A percentile compares a stretch with the other conserved stretches of the same genome.
These are phyloP conservation scores for Eurois occulta DNA, from an alignment of 2,888 invertebrate species.

Conservation along the genomic window DNA sequence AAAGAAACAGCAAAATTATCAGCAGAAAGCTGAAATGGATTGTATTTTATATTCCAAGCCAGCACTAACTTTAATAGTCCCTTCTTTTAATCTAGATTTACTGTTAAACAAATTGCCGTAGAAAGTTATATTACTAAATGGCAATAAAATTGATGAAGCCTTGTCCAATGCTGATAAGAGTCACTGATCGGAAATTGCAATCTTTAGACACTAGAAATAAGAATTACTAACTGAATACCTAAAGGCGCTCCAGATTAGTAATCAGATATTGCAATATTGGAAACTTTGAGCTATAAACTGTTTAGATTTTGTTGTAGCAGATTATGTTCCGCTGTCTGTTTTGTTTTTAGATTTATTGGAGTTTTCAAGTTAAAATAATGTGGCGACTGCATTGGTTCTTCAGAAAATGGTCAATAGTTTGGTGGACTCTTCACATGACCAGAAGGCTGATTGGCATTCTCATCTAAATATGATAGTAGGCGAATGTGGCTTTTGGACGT, in stretches of 20 bases:
- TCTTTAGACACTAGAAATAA: constrained; percentile 46
- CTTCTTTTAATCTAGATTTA: constrained; percentile 17
- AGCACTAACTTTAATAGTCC: neutral
- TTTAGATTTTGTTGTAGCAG: neutral
- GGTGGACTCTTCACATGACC: neutral
- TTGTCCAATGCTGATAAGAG: constrained; percentile 41
- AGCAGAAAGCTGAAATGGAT: neutral
- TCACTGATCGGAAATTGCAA: constrained; percentile 56
- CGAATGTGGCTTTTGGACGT: neutral
- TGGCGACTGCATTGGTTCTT: neutral
- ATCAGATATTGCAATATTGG: constrained; percentile 41
- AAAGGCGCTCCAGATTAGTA: constrained; percentile 11
- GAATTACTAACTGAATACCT: constrained; percentile 45
- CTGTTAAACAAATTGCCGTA: constrained; percentile 4
- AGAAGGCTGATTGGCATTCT: neutral
- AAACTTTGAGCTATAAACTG: neutral
- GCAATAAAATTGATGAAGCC: constrained; percentile 43
- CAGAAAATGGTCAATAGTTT: neutral
- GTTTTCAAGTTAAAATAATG: neutral
- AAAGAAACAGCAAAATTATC: neutral
- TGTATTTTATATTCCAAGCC: neutral
- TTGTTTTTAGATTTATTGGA: neutral
- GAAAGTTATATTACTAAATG: constrained; percentile 24
- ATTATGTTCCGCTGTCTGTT: constrained; percentile 5
- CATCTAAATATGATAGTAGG: neutral